These are phyloP conservation scores for Ramphastos sulfuratus DNA, from an alignment of 2,113 vertebrate species.

Conservation along the genomic window DNA sequence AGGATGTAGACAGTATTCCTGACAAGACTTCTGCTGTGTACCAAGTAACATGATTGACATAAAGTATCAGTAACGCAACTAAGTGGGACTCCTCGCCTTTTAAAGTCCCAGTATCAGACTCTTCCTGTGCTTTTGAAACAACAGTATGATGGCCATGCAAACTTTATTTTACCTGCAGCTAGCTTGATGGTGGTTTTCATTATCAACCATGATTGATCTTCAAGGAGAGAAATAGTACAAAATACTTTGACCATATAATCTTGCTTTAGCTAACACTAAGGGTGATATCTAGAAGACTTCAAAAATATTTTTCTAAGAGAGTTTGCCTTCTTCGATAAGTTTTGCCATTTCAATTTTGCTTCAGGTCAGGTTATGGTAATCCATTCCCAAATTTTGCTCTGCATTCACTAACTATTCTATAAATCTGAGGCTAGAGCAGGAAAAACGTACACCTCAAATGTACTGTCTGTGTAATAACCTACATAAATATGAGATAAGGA, in stretches of 20 bases:
- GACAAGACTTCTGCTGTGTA: neutral
- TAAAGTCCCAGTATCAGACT: neutral
- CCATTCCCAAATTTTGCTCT: neutral
- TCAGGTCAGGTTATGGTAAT: neutral
- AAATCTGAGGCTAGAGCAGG: neutral
- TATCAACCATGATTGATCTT: neutral
- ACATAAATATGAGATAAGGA: neutral
- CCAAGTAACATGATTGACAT: neutral
- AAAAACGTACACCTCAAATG: neutral
- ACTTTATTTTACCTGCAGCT: constrained; percentile 17
- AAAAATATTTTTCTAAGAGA: neutral
- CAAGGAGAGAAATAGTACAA: neutral
- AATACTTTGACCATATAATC: neutral
- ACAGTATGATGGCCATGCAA: neutral
- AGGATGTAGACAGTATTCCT: constrained; percentile 13
- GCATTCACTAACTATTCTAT: neutral
- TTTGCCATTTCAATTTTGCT: constrained; percentile 12
- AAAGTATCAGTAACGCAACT: constrained; percentile 7
- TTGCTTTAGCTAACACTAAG: neutral
- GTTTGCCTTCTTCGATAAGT: neutral
- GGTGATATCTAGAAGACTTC: neutral
- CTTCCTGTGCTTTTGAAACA: constrained; percentile 13
- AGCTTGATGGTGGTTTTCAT: neutral
- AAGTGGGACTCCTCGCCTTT: constrained; percentile 19
- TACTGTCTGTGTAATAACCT: neutral